These are phyloP conservation scores for Lerema accius DNA, from an alignment of 1,140 invertebrate species.

Conservation along the genomic window DNA sequence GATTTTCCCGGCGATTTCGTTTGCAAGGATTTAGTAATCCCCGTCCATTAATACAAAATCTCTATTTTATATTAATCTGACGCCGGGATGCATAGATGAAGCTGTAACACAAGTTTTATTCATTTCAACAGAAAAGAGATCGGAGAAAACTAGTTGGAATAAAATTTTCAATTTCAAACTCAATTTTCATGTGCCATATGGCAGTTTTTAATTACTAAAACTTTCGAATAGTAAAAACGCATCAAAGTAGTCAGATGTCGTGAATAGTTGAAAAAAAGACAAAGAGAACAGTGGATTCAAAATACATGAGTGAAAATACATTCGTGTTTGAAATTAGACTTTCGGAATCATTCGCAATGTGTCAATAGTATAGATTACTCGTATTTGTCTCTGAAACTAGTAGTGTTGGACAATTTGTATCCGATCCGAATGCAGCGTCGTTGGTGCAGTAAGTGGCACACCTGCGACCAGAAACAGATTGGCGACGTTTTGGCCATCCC, in stretches of 20 bases:
- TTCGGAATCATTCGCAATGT: too few relatives aligned
- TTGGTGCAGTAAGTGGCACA: slow-evolving; percentile 43
- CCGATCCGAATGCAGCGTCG: slow-evolving; percentile 36
- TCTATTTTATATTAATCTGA: background rate
- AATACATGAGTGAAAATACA: background rate
- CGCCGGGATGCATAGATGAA: background rate
- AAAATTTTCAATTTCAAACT: background rate
- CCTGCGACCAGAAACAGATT: slow-evolving; percentile 47
- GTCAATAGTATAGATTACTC: background rate
- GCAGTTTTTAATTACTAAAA: background rate
- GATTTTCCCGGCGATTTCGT: too few relatives aligned
- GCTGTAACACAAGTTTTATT: background rate
- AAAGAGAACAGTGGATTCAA: background rate
- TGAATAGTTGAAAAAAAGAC: background rate
- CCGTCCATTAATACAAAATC: too few relatives aligned
- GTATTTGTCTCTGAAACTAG: slow-evolving; percentile 7
- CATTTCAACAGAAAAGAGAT: background rate
- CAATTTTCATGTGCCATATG: background rate
- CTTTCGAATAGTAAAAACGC: background rate
- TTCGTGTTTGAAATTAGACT: too few relatives aligned
- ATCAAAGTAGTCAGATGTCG: background rate
- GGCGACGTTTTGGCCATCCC: slow-evolving; percentile 42
- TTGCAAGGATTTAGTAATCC: too few relatives aligned
- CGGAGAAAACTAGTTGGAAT: background rate
- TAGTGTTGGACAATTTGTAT: slow-evolving; percentile 18